A percentile compares a stretch with the other conserved stretches of the same genome.
Evolutionary conservation across 2,113 vertebrate species (phyloP).

Genomic region (Toxotes chatareus): DNA sequence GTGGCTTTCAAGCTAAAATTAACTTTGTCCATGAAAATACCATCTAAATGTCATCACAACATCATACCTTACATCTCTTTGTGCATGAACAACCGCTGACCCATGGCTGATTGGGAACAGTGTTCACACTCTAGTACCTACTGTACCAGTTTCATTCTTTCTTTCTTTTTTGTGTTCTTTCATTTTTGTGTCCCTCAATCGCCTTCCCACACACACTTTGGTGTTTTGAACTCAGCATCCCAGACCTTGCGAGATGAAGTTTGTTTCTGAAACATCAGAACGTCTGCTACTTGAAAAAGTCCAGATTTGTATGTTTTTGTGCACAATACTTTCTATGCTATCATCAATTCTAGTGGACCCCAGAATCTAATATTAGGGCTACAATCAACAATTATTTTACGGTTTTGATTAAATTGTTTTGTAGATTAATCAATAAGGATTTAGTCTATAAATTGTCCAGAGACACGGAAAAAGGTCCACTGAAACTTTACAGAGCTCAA

Average conservation of each 20-base stretch:
- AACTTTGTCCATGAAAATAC: slow-evolving; percentile 60
- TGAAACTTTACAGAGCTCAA: background rate
- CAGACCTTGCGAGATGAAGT: background rate
- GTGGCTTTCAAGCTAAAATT: slow-evolving; percentile 51
- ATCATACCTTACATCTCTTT: slow-evolving; percentile 38
- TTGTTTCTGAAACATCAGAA: background rate
- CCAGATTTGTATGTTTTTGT: background rate
- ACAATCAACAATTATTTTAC: background rate
- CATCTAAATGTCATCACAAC: slow-evolving; percentile 75
- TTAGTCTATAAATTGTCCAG: background rate
- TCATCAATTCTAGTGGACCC: background rate
- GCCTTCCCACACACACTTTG: background rate
- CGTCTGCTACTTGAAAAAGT: background rate
- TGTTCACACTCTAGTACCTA: slow-evolving; percentile 24
- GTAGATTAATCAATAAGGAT: background rate
- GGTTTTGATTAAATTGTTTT: background rate
- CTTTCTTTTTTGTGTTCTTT: slow-evolving; percentile 24
- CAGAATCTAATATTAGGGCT: background rate
- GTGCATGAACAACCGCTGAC: slow-evolving; percentile 49
- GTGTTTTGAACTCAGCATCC: slow-evolving; percentile 5
- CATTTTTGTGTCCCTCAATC: slow-evolving; percentile 13
- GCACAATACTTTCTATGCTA: background rate
- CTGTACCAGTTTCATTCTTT: slow-evolving; percentile 11
- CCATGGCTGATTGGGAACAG: slow-evolving; percentile 49
- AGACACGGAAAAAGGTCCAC: background rate